Percentiles rank a stretch among this genome's conserved stretches.
Conservation (phyloP, 2,888 invertebrate species). For the Acholoe squamosa region DNA sequence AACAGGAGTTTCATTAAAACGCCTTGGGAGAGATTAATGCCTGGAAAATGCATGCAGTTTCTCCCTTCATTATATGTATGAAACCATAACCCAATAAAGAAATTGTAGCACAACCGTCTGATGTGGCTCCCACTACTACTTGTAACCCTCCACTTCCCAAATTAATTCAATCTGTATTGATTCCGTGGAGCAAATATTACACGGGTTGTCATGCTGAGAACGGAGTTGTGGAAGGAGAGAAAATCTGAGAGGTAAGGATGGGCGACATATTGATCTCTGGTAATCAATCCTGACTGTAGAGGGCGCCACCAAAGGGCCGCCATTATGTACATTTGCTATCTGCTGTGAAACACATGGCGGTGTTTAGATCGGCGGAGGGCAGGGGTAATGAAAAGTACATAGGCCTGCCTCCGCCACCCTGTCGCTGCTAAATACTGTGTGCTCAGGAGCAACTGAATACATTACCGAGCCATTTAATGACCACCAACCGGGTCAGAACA, state of each 20-base stretch:
- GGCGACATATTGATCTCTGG: constrained; percentile 18
- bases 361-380: not conserved
- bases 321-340: constrained; percentile 60
- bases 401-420: not conserved
- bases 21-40: no score
- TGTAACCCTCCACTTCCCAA: no score
- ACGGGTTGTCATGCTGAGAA: not conserved
- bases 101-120: no score
- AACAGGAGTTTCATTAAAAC: no score
- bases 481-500: constrained; percentile 35
- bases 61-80: no score
- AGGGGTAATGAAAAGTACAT: constrained; percentile 59
- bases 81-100: no score
- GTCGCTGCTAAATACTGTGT: constrained; percentile 4
- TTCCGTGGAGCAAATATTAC: not conserved
- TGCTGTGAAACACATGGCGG: constrained; percentile 41
- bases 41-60: no score
- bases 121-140: no score
- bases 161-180: no score
- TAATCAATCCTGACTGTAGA: constrained; percentile 15
- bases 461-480: constrained; percentile 48
- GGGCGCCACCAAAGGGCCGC: not conserved
- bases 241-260: not conserved
- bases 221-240: not conserved
- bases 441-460: constrained; percentile 41